Evolutionary conservation across 2,113 vertebrate species (phyloP), one percentile per base, ranked within the genome.

Genomic region (Axis porcinus): DNA sequence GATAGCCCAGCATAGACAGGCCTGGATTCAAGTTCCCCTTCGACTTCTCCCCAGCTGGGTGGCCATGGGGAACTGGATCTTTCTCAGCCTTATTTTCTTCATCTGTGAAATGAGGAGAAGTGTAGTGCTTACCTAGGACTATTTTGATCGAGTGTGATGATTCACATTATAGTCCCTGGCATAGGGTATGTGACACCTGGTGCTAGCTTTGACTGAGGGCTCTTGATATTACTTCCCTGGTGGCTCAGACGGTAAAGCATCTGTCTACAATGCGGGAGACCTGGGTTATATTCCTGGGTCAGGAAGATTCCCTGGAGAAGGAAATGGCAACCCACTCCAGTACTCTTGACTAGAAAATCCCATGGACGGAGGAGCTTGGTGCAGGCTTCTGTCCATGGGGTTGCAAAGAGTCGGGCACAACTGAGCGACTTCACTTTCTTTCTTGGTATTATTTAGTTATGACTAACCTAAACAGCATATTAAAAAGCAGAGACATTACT

Each of bases 121-220:
- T 2, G 2, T 27, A 25, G 14, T 3, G 23, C 43, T 47, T 7
- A 14, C 33, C 57, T 82, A 33, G 60, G 10, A 14, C 3, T 58
- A 25, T n/a, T 15, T 27, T 52, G 13, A 27, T 8, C 0, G 13
- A 52, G 12, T 17, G 7, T 3, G 33, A 30, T 14, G 57, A 40
- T 10, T 54, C 43, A 5, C 4, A 21, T 3, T 4, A 14, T 2
- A 23, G 40, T 17, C 36, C 21, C 47, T n/a, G 2, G 17, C 6
- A 0, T 36, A 40, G 11, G 14, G 14, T 10, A 62, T 8, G 6
- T 19, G 25, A 52, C 10, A 60, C 13, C 17, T 57, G 2, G 67
- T 30, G 33, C 27, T 50, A 50, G 62, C 17, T 85, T 33, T 9
- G 21, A 5, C 14, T 50, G 16, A 23, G 36, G 67, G 15, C 43